These are phyloP conservation scores for Hormaphis cornu DNA, from an alignment of 1,140 invertebrate genomes.

Conservation along the genomic window DNA sequence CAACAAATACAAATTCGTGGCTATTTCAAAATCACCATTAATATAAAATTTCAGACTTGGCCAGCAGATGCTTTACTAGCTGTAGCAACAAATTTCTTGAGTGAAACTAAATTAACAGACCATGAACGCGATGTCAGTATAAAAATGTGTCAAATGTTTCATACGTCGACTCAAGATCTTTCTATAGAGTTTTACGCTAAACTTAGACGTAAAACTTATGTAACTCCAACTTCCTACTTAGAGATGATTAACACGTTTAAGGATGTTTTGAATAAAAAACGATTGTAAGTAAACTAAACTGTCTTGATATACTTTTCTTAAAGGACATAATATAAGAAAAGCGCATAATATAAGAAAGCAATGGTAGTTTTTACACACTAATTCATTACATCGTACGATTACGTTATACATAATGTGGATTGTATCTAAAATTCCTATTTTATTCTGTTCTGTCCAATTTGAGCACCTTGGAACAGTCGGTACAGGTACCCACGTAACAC, in stretches of 20 bases:
- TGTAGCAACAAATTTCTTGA: slow-evolving; percentile 80
- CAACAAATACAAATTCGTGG: not conserved
- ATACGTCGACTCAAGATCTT: slow-evolving; percentile 71
- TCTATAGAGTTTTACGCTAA: slow-evolving; percentile 61
- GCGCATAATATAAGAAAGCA: not conserved
- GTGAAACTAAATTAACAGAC: slow-evolving; percentile 68
- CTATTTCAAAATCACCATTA: not conserved
- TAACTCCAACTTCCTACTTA: slow-evolving; percentile 89
- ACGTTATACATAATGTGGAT: not conserved
- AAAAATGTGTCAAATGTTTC: slow-evolving; percentile 83
- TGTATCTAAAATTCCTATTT: too few relatives aligned
- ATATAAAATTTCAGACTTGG: slow-evolving; percentile 57
- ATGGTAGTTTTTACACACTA: not conserved
- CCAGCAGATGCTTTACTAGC: slow-evolving; percentile 84
- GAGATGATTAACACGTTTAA: slow-evolving; percentile 89
- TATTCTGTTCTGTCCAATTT: too few relatives aligned
- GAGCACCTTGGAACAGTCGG: too few relatives aligned
- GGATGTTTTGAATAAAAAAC: slow-evolving; percentile 63
- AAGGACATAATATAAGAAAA: not conserved
- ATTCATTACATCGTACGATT: not conserved
- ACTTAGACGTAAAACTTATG: slow-evolving; percentile 71
- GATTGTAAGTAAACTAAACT: slow-evolving; percentile 58
- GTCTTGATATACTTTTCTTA: not conserved
- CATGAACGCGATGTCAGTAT: slow-evolving; percentile 62
- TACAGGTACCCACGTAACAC: too few relatives aligned